Percentiles rank a stretch among this genome's conserved stretches.
phyloP scores from a whole-genome alignment of 1,140 invertebrate genomes.

The Drosophila trapezifrons region DNA sequence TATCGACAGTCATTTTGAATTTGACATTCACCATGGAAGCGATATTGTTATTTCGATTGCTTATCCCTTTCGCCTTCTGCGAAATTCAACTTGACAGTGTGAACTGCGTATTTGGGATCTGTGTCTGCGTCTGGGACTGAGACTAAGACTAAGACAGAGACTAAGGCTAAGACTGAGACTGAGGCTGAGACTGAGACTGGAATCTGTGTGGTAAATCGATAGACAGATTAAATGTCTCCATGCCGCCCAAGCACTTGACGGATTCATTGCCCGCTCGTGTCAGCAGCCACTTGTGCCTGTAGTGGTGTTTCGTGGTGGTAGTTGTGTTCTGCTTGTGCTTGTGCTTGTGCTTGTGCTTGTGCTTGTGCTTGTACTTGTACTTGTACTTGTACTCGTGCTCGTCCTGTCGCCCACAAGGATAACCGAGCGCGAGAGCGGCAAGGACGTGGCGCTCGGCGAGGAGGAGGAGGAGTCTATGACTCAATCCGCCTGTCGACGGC shows the following conservation, averaged over 20 bases:
- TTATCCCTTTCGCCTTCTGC: no score
- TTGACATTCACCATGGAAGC: not conserved
- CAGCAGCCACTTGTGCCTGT: slow-evolving; percentile 35
- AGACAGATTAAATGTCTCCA: slow-evolving; percentile 50
- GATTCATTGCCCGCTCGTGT: slow-evolving; percentile 46
- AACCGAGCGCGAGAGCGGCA: not conserved
- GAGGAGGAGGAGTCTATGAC: slow-evolving; percentile 45
- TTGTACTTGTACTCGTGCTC: slow-evolving; percentile 23
- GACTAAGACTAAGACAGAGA: not conserved
- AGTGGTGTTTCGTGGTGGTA: slow-evolving; percentile 2
- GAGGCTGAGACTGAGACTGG: not conserved
- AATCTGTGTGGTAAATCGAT: slow-evolving; percentile 41
- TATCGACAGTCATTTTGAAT: not conserved
- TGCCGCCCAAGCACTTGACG: slow-evolving; percentile 45
- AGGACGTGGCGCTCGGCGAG: no score
- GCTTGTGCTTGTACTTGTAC: slow-evolving; percentile 5
- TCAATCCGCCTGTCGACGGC: slow-evolving; percentile 51
- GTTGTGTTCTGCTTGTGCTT: slow-evolving; percentile 8
- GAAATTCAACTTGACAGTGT: not conserved
- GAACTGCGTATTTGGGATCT: not conserved
- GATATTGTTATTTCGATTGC: slow-evolving; percentile 4
- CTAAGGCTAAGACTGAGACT: no score
- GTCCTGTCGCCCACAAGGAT: slow-evolving; percentile 23
- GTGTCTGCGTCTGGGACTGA: not conserved
- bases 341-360: not conserved